Conservation (phyloP, 2,797 vertebrate genomes). For the Arremon brunneinucha region DNA sequence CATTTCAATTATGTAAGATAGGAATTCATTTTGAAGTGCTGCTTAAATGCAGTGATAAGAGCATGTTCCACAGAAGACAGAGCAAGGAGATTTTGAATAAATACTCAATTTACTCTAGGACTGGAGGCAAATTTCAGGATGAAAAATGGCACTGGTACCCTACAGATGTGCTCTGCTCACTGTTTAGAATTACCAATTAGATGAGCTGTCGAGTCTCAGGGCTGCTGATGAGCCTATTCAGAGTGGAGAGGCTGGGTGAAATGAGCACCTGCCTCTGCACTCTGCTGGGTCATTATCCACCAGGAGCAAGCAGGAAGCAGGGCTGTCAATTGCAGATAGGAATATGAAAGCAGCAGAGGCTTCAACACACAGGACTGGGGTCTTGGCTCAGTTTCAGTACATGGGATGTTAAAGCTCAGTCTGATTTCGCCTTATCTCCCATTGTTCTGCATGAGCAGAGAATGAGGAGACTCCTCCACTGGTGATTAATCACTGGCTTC, state of each 20-base stretch:
- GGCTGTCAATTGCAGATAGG: constrained; percentile 17
- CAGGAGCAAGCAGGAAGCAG: background rate
- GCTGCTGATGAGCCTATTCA: constrained; percentile 67
- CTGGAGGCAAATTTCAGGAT: constrained; percentile 55
- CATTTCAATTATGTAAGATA: constrained; percentile 22
- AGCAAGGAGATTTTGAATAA: constrained; percentile 50
- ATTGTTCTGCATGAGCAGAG: background rate
- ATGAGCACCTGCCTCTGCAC: constrained; percentile 59
- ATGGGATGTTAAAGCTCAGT: background rate
- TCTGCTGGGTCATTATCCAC: constrained; percentile 9
- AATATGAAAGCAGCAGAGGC: background rate
- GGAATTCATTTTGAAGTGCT: constrained; percentile 32
- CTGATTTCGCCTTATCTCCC: background rate
- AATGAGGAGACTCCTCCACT: background rate
- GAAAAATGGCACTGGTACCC: background rate
- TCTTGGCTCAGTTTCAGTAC: background rate
- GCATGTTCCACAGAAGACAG: constrained; percentile 14
- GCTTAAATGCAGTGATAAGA: constrained; percentile 22
- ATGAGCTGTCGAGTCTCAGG: constrained; percentile 40
- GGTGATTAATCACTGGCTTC: background rate
- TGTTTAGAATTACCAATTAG: constrained; percentile 54
- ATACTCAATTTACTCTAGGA: constrained; percentile 48
- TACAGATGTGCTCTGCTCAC: constrained; percentile 55
- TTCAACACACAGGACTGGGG: background rate
- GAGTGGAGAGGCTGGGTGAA: constrained; percentile 42